Evolutionary conservation across 1,140 invertebrate genomes (phyloP), one percentile per base, ranked within the genome.

Genomic region (Heliconius nattereri): DNA sequence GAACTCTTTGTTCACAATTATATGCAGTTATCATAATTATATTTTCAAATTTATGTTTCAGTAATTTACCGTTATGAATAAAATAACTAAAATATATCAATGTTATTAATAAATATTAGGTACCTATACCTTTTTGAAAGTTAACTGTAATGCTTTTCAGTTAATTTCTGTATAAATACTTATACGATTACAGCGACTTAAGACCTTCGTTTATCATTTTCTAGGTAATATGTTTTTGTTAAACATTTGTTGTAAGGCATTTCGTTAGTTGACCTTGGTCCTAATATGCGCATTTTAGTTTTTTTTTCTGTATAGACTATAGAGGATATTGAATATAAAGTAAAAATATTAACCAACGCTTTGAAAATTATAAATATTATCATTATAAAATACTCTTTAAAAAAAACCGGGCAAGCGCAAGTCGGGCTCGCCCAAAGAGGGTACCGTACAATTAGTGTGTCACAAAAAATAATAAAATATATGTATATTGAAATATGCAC

Each of bases 161-260:
- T 11, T 7, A 23, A 57, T 23, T n/a, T 57, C 9, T 9, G 23
- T 23, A 57, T 23, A 57, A 52, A 52, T 16, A 52, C 7, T 7
- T 20, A 52, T 7, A 7, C 7, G 16, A 52, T 20, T 52, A 52
- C 19, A 20, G 20, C 49, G 19, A 20, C 49, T 20, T 52, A 52
- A 52, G 49, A 66, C 60, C 60, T 66, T 66, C 9, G 60, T 66
- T 66, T 66, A 26, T 66, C 60, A 66, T 66, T 66, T 66, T 66
- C 60, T 66, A 66, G 23, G 60, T 66, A 29, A 66, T 66, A n/a
- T 11, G 60, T 66, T 66, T 66, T 66, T 66, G 23, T 66, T 66
- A 29, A 66, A 66, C 26, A 16, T 66, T 66, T 66, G 16, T 66
- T 66, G 60, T 66, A 29, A 29, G 13, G 60, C 60, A 66, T 66